These are phyloP conservation scores for Xiphophorus maculatus DNA, from an alignment of 2,113 vertebrate genomes.

Conservation along the genomic window DNA sequence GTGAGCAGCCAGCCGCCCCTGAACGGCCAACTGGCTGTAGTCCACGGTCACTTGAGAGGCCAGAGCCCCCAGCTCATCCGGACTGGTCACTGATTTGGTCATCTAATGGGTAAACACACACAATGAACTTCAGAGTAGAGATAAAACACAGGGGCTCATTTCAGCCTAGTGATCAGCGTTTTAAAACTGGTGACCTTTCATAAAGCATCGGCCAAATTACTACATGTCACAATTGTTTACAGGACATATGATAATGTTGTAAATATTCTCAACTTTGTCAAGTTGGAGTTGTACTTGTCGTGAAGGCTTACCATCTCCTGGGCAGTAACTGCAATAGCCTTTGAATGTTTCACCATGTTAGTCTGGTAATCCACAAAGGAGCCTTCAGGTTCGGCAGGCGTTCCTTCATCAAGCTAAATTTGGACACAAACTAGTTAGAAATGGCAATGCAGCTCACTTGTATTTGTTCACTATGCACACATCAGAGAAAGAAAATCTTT, in stretches of 20 bases:
- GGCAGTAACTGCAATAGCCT: constrained; percentile 95
- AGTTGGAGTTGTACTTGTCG: neutral
- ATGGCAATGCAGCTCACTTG: neutral
- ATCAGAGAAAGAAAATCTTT: neutral
- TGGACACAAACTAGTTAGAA: constrained; percentile 19
- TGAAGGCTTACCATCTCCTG: constrained; percentile 94
- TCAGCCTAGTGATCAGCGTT: neutral
- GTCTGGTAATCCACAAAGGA: constrained; percentile 99
- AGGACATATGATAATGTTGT: neutral
- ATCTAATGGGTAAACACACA: constrained; percentile 81
- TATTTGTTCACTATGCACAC: constrained; percentile 21
- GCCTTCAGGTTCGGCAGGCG: constrained; percentile 91
- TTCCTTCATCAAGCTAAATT: constrained; percentile 92
- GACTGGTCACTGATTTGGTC: constrained; percentile 98
- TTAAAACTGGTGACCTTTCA: neutral
- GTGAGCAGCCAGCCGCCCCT: constrained; percentile 95
- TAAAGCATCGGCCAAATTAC: neutral
- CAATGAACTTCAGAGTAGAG: neutral
- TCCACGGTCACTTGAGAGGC: constrained; percentile 98
- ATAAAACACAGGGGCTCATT: neutral
- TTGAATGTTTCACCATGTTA: constrained; percentile 95
- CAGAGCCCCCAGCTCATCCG: constrained; percentile 94
- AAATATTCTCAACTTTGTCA: neutral
- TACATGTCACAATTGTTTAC: neutral
- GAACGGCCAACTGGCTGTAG: constrained; percentile 94